A percentile compares a stretch with the other conserved stretches of the same genome.
Conservation (phyloP, 1,140 invertebrate species). For the Brachionus calyciflorus region DNA sequence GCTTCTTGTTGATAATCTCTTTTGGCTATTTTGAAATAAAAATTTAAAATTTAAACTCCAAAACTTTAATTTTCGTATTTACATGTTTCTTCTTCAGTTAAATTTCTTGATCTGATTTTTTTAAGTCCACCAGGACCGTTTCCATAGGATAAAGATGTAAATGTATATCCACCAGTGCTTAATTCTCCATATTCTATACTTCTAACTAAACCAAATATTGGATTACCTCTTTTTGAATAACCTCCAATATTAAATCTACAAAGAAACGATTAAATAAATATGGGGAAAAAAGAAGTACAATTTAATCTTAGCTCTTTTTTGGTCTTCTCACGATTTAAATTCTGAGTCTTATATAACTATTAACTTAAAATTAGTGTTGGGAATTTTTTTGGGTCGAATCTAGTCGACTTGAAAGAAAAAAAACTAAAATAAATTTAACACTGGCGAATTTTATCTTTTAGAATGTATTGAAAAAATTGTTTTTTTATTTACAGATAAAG, state of each 20-base stretch:
- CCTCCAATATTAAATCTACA: constrained; percentile 50
- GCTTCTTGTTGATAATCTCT: constrained; percentile 57
- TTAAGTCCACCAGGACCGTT: constrained; percentile 55
- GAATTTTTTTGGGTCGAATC: too few relatives aligned
- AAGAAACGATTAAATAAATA: too few relatives aligned
- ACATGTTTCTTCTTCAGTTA: constrained; percentile 20
- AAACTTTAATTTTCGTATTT: not conserved
- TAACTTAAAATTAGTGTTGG: too few relatives aligned
- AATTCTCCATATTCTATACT: constrained; percentile 8
- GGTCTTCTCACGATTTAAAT: too few relatives aligned
- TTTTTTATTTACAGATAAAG: too few relatives aligned
- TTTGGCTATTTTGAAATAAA: constrained; percentile 49
- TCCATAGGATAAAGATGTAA: constrained; percentile 57
- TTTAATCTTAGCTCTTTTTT: not conserved
- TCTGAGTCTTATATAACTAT: too few relatives aligned
- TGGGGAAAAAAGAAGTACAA: too few relatives aligned
- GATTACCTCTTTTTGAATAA: constrained; percentile 49
- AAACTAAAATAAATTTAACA: too few relatives aligned
- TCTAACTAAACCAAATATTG: constrained; percentile 49
- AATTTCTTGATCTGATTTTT: constrained; percentile 3
- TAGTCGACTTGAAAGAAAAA: too few relatives aligned
- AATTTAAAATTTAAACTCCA: not conserved
- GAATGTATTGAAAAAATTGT: too few relatives aligned
- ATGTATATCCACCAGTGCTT: constrained; percentile 48
- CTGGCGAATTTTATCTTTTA: too few relatives aligned